Conservation (phyloP, 1,140 invertebrate species). For the Musca vetustissima region DNA sequence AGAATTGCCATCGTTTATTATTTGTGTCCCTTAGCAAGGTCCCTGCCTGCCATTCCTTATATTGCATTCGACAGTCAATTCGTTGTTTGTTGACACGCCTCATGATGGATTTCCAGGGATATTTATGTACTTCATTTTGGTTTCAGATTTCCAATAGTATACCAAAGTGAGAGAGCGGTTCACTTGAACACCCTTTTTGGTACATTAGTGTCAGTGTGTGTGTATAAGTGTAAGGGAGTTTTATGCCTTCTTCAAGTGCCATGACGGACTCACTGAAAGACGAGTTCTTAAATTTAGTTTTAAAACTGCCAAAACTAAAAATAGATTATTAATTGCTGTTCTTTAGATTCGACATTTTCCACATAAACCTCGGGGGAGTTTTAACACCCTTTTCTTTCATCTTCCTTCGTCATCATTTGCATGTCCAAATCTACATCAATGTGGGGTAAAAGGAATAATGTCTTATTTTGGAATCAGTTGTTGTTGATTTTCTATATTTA, state of each 20-base stretch:
- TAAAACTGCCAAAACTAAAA: slow-evolving; percentile 1
- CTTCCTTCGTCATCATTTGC: too few species aligned
- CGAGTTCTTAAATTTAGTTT: too few species aligned
- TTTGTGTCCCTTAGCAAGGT: neutral
- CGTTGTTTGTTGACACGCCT: slow-evolving; percentile 11
- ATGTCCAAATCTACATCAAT: too few species aligned
- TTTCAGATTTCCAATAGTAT: slow-evolving; percentile 5
- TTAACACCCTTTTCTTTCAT: slow-evolving; percentile 8
- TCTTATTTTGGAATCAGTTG: too few species aligned
- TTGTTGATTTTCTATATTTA: too few species aligned
- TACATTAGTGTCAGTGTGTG: neutral
- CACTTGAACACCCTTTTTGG: neutral
- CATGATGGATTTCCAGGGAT: slow-evolving; percentile 21
- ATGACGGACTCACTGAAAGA: too few species aligned
- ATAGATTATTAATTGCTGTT: slow-evolving; percentile 19
- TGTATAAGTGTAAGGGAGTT: too few species aligned
- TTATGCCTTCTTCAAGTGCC: slow-evolving; percentile 6
- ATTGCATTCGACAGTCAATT: neutral
- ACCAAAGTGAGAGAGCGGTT: neutral
- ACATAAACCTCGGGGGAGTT: neutral
- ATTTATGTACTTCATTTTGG: slow-evolving; percentile 11
- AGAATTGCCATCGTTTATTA: neutral
- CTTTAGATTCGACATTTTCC: neutral
- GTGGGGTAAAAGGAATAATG: too few species aligned
- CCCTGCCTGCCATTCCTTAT: too few species aligned